These are phyloP conservation scores for Dolichoris vasculosae DNA, from an alignment of 1,140 invertebrate genomes.

Conservation along the genomic window DNA sequence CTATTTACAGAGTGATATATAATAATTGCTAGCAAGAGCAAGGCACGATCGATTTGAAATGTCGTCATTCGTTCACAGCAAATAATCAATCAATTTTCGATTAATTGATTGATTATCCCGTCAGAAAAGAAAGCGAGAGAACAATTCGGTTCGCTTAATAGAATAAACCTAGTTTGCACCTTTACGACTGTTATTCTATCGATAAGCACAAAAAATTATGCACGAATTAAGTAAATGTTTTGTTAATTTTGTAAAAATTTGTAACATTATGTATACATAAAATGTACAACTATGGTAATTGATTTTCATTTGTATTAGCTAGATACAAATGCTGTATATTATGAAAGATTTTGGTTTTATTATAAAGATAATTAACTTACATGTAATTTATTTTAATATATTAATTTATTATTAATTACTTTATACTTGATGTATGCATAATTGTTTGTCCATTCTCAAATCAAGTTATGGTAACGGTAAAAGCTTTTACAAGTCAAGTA, in stretches of 20 bases:
- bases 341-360: neutral
- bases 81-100: constrained; percentile 35
- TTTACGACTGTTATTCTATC: neutral
- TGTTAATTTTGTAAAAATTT: neutral
- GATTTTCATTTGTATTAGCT: neutral
- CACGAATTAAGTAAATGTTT: constrained; percentile 13
- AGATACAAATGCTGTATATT: neutral
- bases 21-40: constrained; percentile 51
- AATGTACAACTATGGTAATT: neutral
- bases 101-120: neutral
- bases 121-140: constrained; percentile 27
- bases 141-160: constrained; percentile 36
- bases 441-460: constrained; percentile 13
- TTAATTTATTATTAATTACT: constrained; percentile 7
- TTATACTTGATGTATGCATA: constrained; percentile 5
- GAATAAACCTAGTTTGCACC: constrained; percentile 29
- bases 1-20: constrained; percentile 51
- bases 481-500: constrained; percentile 17
- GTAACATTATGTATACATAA: neutral
- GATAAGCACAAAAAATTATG: constrained; percentile 27
- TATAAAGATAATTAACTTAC: constrained; percentile 2
- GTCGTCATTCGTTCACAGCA: constrained; percentile 47
- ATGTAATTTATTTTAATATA: neutral
- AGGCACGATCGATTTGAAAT: constrained; percentile 54
- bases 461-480: constrained; percentile 17